Evolutionary conservation across 2,113 vertebrate species (phyloP), one percentile per base, ranked within the genome.

Genomic region (Typhlomys cinereus): DNA sequence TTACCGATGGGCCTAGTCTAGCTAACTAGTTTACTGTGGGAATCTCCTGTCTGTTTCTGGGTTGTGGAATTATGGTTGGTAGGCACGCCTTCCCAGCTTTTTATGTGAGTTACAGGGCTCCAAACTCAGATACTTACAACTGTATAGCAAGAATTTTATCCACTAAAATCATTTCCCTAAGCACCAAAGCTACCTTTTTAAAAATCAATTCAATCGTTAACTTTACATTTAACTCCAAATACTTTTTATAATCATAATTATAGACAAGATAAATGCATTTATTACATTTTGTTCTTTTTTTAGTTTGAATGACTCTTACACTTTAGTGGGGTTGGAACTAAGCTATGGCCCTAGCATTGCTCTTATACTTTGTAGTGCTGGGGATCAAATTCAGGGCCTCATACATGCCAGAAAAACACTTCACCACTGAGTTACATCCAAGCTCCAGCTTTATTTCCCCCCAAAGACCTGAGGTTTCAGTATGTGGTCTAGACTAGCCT

Each of bases 191-290:
- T n/a, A n/a, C n/a, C n/a, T n/a, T n/a, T n/a, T n/a, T n/a, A n/a
- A 89, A 80, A 90, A 96, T 29, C 39, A 64, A 89, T 6, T 76
- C 59, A 96, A 82, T 62, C n/a, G 76, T 54, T 94, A 89, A 81
- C 71, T 90, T 86, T 93, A 79, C 69, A 88, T 21, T 18, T 0
- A 17, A 96, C 25, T 85, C 66, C 9, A 93, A 84, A 73, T 93
- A 62, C 27, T 31, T n/a, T 82, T 62, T 34, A 85, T 59, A 70
- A 71, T 2, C 21, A 50, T 57, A 82, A 39, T 62, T 91, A 81
- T 4, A 90, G 41, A 46, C 46, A 46, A 79, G 20, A 50, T 41
- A 92, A 80, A 79, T 6, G 62, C 23, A 93, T 3, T 61, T 66
- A 73, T 83, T 86, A 96, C 17, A 71, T 67, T 86, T 81, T 79